These are phyloP conservation scores for Erpetoichthys calabaricus DNA, from an alignment of 2,797 vertebrate genomes.

Conservation along the genomic window DNA sequence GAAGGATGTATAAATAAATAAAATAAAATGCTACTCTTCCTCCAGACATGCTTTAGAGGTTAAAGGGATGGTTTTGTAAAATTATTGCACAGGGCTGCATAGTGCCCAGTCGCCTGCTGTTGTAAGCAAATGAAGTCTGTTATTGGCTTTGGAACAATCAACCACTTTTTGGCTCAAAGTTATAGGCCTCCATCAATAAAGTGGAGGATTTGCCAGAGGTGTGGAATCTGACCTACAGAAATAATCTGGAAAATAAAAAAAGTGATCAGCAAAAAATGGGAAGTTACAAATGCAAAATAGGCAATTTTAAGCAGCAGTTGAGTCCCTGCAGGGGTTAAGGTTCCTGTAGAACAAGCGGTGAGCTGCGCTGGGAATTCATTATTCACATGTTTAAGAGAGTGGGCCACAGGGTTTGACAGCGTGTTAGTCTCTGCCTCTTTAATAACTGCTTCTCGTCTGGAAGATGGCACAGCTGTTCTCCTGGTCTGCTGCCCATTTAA, in stretches of 20 bases:
- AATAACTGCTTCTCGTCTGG: neutral
- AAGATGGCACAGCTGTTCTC: slow-evolving; percentile 2
- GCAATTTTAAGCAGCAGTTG: neutral
- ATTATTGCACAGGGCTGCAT: too few species aligned
- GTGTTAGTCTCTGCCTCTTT: neutral
- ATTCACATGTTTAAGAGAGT: slow-evolving; percentile 6
- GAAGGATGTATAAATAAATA: too few species aligned
- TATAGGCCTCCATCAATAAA: too few species aligned
- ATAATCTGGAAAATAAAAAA: neutral
- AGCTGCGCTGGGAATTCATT: slow-evolving; percentile 8
- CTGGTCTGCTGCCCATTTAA: neutral
- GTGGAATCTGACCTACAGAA: neutral
- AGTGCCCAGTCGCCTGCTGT: too few species aligned
- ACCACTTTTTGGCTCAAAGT: too few species aligned
- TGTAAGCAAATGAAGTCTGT: too few species aligned
- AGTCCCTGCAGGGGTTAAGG: slow-evolving; percentile 2
- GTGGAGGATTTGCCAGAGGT: too few species aligned
- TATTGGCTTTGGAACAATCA: too few species aligned
- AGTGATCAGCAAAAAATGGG: neutral
- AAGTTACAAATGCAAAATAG: too few species aligned
- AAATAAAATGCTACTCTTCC: too few species aligned
- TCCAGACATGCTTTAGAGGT: too few species aligned
- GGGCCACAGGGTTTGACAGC: slow-evolving; percentile 5
- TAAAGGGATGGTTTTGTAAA: too few species aligned
- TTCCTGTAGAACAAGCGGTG: neutral